phyloP scores from a whole-genome alignment of 2,113 vertebrate genomes.

The Passer montanus region DNA sequence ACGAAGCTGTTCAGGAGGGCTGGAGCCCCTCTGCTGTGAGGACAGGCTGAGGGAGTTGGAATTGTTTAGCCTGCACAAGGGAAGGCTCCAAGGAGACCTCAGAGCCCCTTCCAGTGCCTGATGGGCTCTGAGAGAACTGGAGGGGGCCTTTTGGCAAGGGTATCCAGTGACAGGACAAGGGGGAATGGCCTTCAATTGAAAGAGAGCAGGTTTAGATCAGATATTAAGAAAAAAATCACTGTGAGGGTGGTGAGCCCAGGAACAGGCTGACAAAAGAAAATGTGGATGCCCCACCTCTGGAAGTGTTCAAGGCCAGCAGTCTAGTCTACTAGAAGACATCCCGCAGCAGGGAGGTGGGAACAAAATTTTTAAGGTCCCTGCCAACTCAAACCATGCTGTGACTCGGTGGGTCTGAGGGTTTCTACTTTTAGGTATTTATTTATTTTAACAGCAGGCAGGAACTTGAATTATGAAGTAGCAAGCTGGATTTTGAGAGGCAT shows the following conservation, averaged over 20 bases:
- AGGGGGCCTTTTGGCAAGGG: background rate
- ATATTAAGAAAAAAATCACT: background rate
- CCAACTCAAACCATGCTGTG: background rate
- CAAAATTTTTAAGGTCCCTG: background rate
- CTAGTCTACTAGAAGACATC: background rate
- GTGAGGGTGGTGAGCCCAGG: background rate
- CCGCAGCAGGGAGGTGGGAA: background rate
- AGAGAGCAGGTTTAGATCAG: background rate
- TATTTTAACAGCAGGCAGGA: background rate
- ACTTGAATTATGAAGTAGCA: background rate
- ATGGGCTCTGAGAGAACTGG: fast-evolving
- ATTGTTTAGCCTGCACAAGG: background rate
- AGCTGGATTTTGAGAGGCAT: background rate
- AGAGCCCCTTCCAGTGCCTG: background rate
- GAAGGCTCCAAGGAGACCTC: background rate
- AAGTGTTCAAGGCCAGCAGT: background rate
- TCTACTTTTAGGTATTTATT: background rate
- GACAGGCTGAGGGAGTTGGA: background rate
- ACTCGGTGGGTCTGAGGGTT: background rate
- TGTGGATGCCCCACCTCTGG: background rate
- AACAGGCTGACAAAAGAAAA: background rate
- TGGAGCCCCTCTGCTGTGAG: background rate
- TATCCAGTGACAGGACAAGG: too few relatives aligned
- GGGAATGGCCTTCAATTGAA: background rate
- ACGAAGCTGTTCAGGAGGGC: fast-evolving